Conservation (phyloP, 2,797 vertebrate species). For the Halcyon leucocephala region DNA sequence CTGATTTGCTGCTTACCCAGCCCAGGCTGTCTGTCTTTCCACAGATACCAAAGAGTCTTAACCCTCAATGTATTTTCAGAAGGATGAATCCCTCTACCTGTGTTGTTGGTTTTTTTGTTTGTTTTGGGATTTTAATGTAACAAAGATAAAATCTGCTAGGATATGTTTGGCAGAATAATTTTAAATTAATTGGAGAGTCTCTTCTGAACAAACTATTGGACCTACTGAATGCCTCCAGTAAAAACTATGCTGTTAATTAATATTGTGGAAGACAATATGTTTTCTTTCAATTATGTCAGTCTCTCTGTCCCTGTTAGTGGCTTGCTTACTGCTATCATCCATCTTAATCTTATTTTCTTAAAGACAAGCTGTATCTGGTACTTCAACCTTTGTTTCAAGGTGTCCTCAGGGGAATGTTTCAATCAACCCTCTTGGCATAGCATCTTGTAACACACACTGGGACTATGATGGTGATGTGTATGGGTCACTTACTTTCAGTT, state of each 20-base stretch:
- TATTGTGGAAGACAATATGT: background rate
- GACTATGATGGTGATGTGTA: background rate
- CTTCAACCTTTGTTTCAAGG: background rate
- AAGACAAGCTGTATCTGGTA: background rate
- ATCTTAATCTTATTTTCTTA: background rate
- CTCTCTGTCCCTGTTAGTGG: background rate
- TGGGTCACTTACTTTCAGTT: background rate
- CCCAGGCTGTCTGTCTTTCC: background rate
- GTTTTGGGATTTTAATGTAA: background rate
- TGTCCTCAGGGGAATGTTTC: background rate
- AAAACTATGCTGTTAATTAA: background rate
- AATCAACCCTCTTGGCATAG: background rate
- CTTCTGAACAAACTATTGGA: background rate
- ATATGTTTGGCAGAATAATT: background rate
- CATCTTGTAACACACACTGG: background rate
- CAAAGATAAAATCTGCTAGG: background rate
- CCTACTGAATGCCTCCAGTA: background rate
- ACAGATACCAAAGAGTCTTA: background rate
- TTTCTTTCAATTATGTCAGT: background rate
- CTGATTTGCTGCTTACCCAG: background rate
- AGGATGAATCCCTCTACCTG: rapidly evolving
- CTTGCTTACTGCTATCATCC: background rate
- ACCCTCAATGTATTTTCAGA: background rate
- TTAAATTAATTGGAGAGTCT: background rate
- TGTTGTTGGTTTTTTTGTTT: background rate